phyloP scores from a whole-genome alignment of 1,140 invertebrate genomes.

The Drosophila equinoxialis region DNA sequence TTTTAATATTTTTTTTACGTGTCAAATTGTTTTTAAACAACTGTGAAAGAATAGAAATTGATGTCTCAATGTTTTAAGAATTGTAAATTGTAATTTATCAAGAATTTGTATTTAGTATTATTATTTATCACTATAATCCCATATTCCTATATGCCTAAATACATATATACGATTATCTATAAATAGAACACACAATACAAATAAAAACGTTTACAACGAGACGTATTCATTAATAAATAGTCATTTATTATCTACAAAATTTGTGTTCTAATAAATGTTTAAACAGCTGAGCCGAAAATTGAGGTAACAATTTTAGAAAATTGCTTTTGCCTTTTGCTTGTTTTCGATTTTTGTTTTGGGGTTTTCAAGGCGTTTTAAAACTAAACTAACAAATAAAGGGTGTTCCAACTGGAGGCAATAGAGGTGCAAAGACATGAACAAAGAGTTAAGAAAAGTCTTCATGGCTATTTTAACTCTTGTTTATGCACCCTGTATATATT shows the following conservation, averaged over 20 bases:
- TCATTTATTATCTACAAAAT: constrained; percentile 4
- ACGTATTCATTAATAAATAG: constrained; percentile 10
- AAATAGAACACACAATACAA: neutral
- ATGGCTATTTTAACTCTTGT: neutral
- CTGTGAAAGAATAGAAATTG: neutral
- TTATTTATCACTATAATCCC: neutral
- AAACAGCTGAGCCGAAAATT: neutral
- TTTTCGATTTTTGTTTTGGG: neutral
- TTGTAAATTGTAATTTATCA: constrained; percentile 1
- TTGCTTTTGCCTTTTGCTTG: neutral
- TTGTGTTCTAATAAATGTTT: neutral
- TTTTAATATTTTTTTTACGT: neutral
- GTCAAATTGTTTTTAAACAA: neutral
- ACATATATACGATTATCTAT: neutral
- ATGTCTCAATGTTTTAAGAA: constrained; percentile 1
- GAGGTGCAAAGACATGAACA: neutral
- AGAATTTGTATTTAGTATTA: constrained; percentile 12
- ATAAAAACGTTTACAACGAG: constrained; percentile 1
- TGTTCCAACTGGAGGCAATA: neutral
- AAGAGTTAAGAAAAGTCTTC: no score
- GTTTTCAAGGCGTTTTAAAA: neutral
- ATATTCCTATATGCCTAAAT: constrained; percentile 1
- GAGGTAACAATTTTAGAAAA: neutral
- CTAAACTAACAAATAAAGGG: neutral
- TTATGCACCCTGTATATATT: neutral